These are phyloP conservation scores for Passer domesticus DNA, from an alignment of 2,113 vertebrate genomes.

Conservation along the genomic window DNA sequence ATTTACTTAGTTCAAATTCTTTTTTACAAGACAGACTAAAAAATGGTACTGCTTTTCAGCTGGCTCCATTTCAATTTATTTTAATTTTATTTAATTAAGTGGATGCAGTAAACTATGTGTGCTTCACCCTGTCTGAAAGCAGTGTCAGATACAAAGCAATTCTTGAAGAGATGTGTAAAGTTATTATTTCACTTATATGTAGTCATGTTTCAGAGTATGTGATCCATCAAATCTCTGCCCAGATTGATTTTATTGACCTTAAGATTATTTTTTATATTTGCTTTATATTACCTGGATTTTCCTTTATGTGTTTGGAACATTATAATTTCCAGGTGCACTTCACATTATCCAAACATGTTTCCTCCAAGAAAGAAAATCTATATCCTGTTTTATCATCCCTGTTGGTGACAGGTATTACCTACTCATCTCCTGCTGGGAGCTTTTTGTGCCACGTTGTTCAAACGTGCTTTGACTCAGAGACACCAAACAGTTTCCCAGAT, in stretches of 20 bases:
- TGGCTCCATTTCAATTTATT: background rate
- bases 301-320: conserved; percentile 29
- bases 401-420: background rate
- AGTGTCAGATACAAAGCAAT: background rate
- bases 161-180: background rate
- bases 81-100: background rate
- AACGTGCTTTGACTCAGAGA: background rate
- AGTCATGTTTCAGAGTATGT: background rate
- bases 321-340: conserved; percentile 39
- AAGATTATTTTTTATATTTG: background rate
- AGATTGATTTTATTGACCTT: background rate
- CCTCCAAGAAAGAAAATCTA: conserved; percentile 38
- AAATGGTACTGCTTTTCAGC: background rate
- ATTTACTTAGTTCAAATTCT: background rate
- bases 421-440: background rate
- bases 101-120: background rate
- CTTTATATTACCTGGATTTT: conserved; percentile 14
- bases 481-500: background rate
- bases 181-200: background rate
- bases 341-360: conserved; percentile 26
- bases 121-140: background rate
- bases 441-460: background rate
- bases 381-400: background rate
- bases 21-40: background rate
- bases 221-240: conserved; percentile 27